Conservation (phyloP, 1,140 invertebrate genomes). For the Sinonovacula constricta region DNA sequence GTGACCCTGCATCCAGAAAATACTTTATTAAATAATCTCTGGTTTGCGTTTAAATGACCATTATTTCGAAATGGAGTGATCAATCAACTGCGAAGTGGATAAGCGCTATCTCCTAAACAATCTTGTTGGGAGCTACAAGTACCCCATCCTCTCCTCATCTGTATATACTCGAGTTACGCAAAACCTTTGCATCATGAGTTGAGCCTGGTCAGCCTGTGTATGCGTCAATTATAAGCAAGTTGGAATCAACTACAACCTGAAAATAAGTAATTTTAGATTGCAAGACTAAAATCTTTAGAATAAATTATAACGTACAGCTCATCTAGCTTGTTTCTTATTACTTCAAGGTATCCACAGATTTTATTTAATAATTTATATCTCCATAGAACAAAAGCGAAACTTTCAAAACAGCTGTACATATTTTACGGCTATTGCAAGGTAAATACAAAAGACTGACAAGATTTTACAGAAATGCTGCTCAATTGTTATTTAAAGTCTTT, state of each 20-base stretch:
- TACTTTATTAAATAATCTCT: conserved; percentile 24
- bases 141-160: conserved; percentile 15
- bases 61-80: conserved; percentile 31
- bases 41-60: conserved; percentile 30
- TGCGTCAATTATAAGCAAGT: conserved; percentile 29
- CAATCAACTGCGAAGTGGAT: conserved; percentile 34
- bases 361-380: no score
- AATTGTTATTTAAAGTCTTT: no score
- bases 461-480: no score
- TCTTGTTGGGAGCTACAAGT: not conserved
- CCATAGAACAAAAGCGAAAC: no score
- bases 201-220: conserved; percentile 43
- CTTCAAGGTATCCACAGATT: no score
- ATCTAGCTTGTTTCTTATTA: no score
- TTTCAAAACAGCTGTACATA: no score
- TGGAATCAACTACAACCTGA: conserved; percentile 29
- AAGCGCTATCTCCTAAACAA: conserved; percentile 27
- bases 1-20: conserved; percentile 3
- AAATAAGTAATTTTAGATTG: not conserved
- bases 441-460: no score
- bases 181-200: conserved; percentile 44
- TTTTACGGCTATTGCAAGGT: no score
- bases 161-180: conserved; percentile 26
- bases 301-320: no score
- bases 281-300: no score